Percentiles rank a stretch among this genome's conserved stretches.
Conservation (phyloP, 2,888 invertebrate species). For the Cephus pygmeus region DNA sequence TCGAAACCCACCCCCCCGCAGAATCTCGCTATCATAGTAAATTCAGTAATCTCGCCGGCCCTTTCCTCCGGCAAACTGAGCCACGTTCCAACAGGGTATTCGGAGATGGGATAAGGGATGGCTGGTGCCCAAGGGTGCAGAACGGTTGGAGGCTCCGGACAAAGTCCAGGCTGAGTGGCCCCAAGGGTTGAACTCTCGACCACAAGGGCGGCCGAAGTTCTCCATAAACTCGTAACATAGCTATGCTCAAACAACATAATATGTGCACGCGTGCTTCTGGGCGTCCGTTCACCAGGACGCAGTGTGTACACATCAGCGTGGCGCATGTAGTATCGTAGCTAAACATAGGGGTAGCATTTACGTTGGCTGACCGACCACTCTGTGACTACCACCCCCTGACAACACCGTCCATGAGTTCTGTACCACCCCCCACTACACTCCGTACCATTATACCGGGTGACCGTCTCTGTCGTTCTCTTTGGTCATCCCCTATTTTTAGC, state of each 20-base stretch:
- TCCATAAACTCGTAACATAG: neutral
- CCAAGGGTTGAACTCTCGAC: neutral
- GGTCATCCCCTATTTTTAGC: neutral
- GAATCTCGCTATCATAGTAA: neutral
- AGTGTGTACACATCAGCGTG: constrained; percentile 18
- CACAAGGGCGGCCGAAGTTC: neutral
- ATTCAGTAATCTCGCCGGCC: neutral
- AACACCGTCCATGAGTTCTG: neutral
- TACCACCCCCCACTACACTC: neutral
- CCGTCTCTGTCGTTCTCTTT: neutral
- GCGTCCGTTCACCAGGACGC: neutral
- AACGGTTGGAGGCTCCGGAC: neutral
- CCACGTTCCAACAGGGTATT: neutral
- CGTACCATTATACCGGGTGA: neutral
- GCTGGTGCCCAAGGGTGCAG: neutral
- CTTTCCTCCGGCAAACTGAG: neutral
- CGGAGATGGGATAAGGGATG: neutral
- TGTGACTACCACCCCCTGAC: neutral
- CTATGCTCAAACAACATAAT: constrained; percentile 10
- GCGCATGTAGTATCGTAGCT: constrained; percentile 17
- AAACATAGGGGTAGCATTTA: constrained; percentile 15
- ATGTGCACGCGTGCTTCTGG: constrained; percentile 12
- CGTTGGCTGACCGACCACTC: constrained; percentile 4
- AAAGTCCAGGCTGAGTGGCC: neutral
- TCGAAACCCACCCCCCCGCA: too few species aligned